Evolutionary conservation across 2,113 vertebrate genomes (phyloP).

Genomic region (Redunca redunca): DNA sequence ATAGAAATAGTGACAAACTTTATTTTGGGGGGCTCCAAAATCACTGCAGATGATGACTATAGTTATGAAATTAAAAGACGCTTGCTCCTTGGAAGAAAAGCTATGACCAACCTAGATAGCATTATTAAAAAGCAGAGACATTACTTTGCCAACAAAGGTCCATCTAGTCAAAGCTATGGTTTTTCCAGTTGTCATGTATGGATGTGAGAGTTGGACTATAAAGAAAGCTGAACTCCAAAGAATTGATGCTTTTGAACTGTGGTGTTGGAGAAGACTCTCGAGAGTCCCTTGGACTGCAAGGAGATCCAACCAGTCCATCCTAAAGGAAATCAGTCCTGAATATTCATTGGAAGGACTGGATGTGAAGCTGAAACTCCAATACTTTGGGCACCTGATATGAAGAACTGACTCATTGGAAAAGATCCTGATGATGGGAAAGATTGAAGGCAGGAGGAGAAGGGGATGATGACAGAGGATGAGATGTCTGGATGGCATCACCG

Average conservation of each 20-base stretch:
- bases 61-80: neutral
- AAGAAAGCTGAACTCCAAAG: neutral
- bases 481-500: neutral
- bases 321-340: too few species aligned
- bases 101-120: neutral
- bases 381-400: neutral
- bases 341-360: too few species aligned
- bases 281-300: neutral
- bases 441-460: neutral
- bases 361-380: too few species aligned
- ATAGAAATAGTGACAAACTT: neutral
- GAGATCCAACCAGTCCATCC: too few species aligned
- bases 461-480: neutral
- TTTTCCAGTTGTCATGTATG: neutral
- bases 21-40: neutral
- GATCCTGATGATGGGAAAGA: neutral
- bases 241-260: neutral
- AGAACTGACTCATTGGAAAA: neutral
- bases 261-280: neutral
- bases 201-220: neutral
- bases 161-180: neutral
- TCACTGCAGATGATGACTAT: neutral
- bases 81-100: neutral
- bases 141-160: neutral
- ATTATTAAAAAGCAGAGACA: neutral